phyloP scores from a whole-genome alignment of 2,888 invertebrate genomes.

The Dynastes maya region DNA sequence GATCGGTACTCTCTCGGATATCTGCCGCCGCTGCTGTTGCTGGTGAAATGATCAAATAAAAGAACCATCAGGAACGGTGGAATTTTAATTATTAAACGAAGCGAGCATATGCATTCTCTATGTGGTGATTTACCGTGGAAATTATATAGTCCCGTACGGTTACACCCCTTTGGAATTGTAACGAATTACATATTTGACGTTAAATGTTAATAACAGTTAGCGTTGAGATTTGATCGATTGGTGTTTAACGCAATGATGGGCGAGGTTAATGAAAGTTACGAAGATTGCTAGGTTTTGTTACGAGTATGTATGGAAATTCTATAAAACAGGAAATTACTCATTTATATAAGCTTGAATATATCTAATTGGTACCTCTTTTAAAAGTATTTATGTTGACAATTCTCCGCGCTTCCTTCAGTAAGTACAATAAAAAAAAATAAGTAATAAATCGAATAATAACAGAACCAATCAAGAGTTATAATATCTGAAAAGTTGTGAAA shows the following conservation, averaged over 20 bases:
- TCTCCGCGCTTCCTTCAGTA: too few species aligned
- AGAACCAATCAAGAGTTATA: too few species aligned
- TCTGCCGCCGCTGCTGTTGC: constrained; percentile 8
- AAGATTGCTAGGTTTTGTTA: too few species aligned
- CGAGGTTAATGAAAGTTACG: too few species aligned
- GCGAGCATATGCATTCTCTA: neutral
- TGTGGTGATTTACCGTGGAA: constrained; percentile 44
- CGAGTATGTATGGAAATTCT: too few species aligned
- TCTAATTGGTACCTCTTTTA: too few species aligned
- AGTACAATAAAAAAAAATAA: too few species aligned
- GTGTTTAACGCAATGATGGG: neutral
- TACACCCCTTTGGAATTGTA: neutral
- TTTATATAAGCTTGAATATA: too few species aligned
- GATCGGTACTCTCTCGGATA: constrained; percentile 24
- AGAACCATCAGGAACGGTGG: constrained; percentile 29
- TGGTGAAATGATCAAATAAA: constrained; percentile 33
- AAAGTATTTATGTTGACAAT: too few species aligned
- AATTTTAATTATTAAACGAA: constrained; percentile 46
- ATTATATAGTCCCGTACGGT: constrained; percentile 28
- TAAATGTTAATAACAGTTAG: neutral
- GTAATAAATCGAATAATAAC: too few species aligned
- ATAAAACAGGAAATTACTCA: too few species aligned
- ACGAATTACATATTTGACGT: neutral
- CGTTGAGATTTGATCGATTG: neutral
- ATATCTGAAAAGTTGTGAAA: too few species aligned